Conservation (phyloP, 2,797 vertebrate species). For the Aeoliscus strigatus region DNA sequence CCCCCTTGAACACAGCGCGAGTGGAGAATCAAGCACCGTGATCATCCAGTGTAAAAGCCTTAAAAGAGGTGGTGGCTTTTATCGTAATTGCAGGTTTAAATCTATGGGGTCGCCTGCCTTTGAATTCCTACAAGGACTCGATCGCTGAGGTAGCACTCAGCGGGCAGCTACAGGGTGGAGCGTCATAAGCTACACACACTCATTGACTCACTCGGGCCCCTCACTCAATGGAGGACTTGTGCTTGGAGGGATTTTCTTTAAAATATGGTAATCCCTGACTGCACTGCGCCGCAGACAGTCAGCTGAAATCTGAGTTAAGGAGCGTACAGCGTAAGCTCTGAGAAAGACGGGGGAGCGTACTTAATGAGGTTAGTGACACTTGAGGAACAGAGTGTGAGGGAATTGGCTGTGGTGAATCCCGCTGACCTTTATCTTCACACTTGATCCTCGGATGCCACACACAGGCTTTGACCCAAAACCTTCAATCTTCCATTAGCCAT, state of each 20-base stretch:
- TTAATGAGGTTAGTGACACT: constrained; percentile 71
- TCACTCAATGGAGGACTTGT: constrained; percentile 43
- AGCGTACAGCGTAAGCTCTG: constrained; percentile 55
- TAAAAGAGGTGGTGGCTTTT: constrained; percentile 7
- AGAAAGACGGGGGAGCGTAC: constrained; percentile 38
- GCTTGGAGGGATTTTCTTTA: constrained; percentile 57
- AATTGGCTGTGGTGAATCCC: constrained; percentile 36
- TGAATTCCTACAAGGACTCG: constrained; percentile 22
- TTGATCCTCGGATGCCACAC: constrained; percentile 35
- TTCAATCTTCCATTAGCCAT: constrained; percentile 4
- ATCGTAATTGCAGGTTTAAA: constrained; percentile 20
- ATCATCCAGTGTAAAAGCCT: constrained; percentile 29
- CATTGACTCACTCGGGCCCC: constrained; percentile 35
- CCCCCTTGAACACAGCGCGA: constrained; percentile 18
- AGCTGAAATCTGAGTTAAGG: constrained; percentile 63
- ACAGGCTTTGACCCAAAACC: constrained; percentile 29
- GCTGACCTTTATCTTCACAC: constrained; percentile 23
- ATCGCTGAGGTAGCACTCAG: constrained; percentile 34
- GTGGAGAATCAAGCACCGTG: constrained; percentile 5
- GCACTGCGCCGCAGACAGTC: constrained; percentile 49
- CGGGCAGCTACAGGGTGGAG: constrained; percentile 24
- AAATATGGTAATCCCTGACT: constrained; percentile 73
- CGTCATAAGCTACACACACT: constrained; percentile 33
- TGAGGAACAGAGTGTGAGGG: constrained; percentile 49
- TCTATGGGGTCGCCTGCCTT: constrained; percentile 33